Percentiles rank a stretch among this genome's conserved stretches.
Evolutionary conservation across 37 sponge, comb jelly and placozoan species (phyloP).

Genomic region (Halisarca cf. caerulea): DNA sequence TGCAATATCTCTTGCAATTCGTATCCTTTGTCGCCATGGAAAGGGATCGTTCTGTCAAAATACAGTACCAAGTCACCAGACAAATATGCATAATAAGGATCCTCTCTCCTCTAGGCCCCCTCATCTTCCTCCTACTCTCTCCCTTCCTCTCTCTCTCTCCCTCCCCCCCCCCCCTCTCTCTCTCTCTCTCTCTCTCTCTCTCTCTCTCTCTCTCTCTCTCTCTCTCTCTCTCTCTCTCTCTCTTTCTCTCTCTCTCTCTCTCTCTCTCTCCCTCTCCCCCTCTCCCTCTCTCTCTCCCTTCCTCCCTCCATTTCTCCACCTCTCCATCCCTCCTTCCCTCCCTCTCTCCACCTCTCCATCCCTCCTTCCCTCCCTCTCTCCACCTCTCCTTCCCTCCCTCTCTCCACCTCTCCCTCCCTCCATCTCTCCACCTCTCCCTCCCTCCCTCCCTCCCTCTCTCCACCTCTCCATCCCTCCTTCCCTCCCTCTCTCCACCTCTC

Average conservation of each 20-base stretch:
- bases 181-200: neutral
- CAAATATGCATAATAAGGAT: too few species aligned
- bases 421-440: neutral
- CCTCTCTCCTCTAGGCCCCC: neutral
- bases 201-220: neutral
- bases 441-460: too few species aligned
- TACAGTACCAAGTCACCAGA: too few species aligned
- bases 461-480: too few species aligned
- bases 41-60: slow-evolving; percentile 43
- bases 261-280: neutral
- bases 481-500: too few species aligned
- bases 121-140: neutral
- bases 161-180: neutral
- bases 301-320: neutral
- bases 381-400: too few species aligned
- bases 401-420: too few species aligned
- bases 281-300: neutral
- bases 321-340: too few species aligned
- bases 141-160: neutral
- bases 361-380: too few species aligned
- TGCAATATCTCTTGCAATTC: slow-evolving; percentile 84
- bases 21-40: slow-evolving; percentile 59
- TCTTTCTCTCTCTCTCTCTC: neutral
- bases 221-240: neutral
- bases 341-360: too few species aligned